Base-by-base conservation (phyloP, 2,797 vertebrate species). In the Tinamus major region DNA sequence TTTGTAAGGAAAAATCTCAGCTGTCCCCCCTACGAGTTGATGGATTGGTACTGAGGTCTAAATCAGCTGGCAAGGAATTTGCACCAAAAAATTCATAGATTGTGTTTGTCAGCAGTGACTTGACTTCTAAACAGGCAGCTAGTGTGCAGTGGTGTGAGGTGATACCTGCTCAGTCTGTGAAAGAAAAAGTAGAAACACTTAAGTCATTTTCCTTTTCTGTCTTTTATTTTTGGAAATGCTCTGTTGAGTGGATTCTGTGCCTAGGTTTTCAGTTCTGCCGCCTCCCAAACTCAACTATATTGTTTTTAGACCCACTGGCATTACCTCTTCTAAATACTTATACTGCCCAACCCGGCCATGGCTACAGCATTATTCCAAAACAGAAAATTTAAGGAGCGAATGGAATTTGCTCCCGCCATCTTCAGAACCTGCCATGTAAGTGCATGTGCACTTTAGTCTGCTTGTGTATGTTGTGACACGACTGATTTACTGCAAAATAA, bases 371-470 rank as follows among this genome's bases (percentile, higher is more conserved):
- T 80, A 10, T 21, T 77, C 24, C 44, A 26, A 72, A 13, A 24
- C 33, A 80, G 10, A 5, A 6, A 5, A 44, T n/a, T 59, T n/a
- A 29, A 55, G n/a, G 56, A 81, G 51, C 20, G 26, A 24, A 29
- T 61, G 41, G 31, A 39, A 35, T 64, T 74, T 70, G 56, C 75
- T n/a, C 29, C 18, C 5, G 26, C 12, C 4, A 62, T 20, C 33
- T 77, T 27, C 13, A 46, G 67, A 70, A 67, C 35, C n/a, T 85
- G 56, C 41, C 24, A 5, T 17, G 1, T 1, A 74, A 31, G 20
- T 21, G 10, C 2, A 0, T 2, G 1, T 27, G 9, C 9, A 2
- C 59, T 87, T 33, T 27, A 19, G 19, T 81, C 63, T 16, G 0
- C 63, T 37, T 46, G 53, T 19, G 29, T 56, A 11, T 31, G 29